Evolutionary conservation across 2,797 vertebrate species (phyloP).

Genomic region (Thamnophis elegans): DNA sequence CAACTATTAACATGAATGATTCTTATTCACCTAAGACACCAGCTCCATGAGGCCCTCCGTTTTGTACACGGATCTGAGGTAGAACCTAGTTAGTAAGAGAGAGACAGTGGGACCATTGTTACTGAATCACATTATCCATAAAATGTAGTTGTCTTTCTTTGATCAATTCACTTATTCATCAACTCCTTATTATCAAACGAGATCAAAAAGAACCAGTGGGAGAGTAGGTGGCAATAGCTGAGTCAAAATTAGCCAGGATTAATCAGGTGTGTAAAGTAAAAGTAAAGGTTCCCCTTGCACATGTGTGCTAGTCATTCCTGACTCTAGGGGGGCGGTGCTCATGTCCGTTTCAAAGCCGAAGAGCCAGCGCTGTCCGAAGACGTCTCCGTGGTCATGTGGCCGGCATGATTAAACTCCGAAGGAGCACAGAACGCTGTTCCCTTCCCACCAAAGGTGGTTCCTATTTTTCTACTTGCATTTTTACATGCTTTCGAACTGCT

Average conservation of each 20-base stretch:
- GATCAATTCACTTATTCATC: background rate
- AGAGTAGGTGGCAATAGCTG: background rate
- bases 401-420: too few relatives aligned
- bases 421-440: too few relatives aligned
- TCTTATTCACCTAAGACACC: conserved; percentile 85
- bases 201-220: background rate
- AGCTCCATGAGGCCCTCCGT: conserved; percentile 84
- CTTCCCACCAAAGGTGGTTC: too few relatives aligned
- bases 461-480: too few relatives aligned
- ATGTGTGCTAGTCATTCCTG: too few relatives aligned
- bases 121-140: background rate
- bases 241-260: background rate
- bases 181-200: background rate
- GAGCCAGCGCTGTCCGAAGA: too few relatives aligned
- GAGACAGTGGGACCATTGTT: conserved; percentile 41
- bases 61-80: conserved; percentile 82
- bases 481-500: too few relatives aligned
- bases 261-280: background rate
- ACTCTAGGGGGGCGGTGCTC: too few relatives aligned
- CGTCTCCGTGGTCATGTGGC: too few relatives aligned
- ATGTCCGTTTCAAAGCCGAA: too few relatives aligned
- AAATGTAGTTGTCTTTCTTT: background rate
- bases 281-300: too few relatives aligned
- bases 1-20: background rate
- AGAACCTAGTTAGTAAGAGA: conserved; percentile 81